Evolutionary conservation across 2,797 vertebrate species (phyloP).

Genomic region (Enteromius afrohamiltoni): DNA sequence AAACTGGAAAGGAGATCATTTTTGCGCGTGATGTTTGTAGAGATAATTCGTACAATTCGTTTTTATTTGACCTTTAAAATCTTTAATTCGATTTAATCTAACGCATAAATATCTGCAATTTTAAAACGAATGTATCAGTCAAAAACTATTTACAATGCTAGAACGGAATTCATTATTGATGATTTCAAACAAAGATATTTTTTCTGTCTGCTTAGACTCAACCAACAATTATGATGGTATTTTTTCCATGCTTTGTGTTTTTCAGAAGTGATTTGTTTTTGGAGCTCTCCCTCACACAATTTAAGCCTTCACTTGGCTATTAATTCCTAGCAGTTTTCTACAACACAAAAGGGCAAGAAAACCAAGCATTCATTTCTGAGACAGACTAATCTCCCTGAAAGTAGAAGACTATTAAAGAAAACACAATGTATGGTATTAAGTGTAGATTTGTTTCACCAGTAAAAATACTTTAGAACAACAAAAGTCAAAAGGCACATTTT

Average conservation of each 20-base stretch:
- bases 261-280: background rate
- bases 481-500: background rate
- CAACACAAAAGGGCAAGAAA: background rate
- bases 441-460: background rate
- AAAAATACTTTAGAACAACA: background rate
- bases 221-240: slow-evolving; percentile 17
- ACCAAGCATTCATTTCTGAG: slow-evolving; percentile 6
- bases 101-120: background rate
- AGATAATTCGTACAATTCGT: background rate
- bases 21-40: background rate
- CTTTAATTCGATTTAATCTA: slow-evolving; percentile 10
- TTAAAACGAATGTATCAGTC: background rate
- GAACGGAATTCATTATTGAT: slow-evolving; percentile 8
- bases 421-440: slow-evolving; percentile 15
- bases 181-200: slow-evolving; percentile 21
- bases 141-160: slow-evolving; percentile 5
- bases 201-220: slow-evolving; percentile 8
- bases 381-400: background rate
- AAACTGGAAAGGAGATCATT: slow-evolving; percentile 38
- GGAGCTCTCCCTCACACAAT: background rate
- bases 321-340: background rate
- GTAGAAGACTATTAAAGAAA: slow-evolving; percentile 8
- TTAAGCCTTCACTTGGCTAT: slow-evolving; percentile 15
- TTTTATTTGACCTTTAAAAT: slow-evolving; percentile 10
- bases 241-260: background rate